phyloP scores from a whole-genome alignment of 1,140 invertebrate genomes.

The Orius laevigatus region DNA sequence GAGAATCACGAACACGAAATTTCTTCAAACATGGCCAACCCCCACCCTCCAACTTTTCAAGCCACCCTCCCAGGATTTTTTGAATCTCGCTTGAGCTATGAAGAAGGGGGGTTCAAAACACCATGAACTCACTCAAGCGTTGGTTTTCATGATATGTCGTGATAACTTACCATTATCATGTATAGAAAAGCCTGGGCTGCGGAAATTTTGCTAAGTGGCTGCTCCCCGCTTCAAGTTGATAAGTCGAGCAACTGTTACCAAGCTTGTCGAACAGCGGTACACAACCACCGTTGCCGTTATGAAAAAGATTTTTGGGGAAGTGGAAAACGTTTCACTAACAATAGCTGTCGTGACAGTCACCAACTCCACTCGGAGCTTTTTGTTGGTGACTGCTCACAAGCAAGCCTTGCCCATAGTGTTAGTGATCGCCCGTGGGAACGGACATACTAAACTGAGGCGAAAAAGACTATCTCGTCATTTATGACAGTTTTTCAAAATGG shows the following conservation, averaged over 20 bases:
- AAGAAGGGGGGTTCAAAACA: background rate
- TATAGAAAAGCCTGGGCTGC: background rate
- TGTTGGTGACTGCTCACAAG: too few species aligned
- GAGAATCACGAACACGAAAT: background rate
- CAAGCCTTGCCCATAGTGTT: too few species aligned
- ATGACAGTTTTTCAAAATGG: background rate
- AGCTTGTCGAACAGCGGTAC: slow-evolving; percentile 1
- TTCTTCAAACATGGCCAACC: background rate
- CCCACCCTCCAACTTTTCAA: too few species aligned
- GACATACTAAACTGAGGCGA: too few species aligned
- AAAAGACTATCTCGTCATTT: background rate
- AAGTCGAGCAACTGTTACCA: background rate
- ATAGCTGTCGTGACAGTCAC: background rate
- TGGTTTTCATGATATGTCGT: background rate
- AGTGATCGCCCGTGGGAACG: background rate
- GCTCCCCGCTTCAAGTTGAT: background rate
- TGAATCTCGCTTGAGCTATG: background rate
- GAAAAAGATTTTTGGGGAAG: background rate
- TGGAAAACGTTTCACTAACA: background rate
- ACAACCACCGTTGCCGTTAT: background rate
- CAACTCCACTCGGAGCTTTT: too few species aligned
- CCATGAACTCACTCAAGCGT: slow-evolving; percentile 2
- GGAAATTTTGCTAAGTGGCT: background rate
- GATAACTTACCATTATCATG: background rate
- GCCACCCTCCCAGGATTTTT: background rate